phyloP scores from a whole-genome alignment of 2,888 invertebrate species.

The Urechis unicinctus region DNA sequence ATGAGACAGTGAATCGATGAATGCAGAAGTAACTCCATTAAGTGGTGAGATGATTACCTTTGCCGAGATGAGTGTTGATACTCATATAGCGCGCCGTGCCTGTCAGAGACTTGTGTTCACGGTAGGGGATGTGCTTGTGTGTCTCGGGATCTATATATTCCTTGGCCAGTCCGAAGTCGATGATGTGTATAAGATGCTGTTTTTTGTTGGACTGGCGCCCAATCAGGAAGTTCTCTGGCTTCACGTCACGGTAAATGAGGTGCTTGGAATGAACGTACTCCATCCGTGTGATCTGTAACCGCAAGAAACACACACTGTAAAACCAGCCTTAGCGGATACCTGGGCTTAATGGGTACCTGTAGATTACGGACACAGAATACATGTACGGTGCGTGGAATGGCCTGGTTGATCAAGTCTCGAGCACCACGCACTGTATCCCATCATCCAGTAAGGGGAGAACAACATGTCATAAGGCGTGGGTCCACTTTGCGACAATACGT shows the following conservation, averaged over 20 bases:
- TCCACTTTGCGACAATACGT: no score
- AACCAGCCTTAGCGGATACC: no score
- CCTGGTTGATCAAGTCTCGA: no score
- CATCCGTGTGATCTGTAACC: constrained; percentile 85
- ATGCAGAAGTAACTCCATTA: no score
- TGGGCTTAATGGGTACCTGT: no score
- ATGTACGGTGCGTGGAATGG: no score
- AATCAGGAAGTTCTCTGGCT: constrained; percentile 99
- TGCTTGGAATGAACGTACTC: constrained; percentile 99
- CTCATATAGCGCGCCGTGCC: constrained; percentile 99
- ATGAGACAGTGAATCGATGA: no score
- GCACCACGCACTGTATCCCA: no score
- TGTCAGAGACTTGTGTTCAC: constrained; percentile 99
- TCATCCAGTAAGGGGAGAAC: no score
- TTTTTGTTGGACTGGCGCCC: constrained; percentile 94
- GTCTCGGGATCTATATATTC: constrained; percentile 99
- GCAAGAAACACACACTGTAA: no score
- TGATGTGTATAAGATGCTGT: constrained; percentile 98
- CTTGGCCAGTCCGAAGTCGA: constrained; percentile 99
- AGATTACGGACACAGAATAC: no score
- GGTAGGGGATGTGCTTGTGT: constrained; percentile 94
- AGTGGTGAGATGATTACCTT: constrained; percentile 61
- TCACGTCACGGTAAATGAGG: constrained; percentile 98
- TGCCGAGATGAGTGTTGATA: constrained; percentile 99
- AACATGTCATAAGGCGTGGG: no score